phyloP scores from a whole-genome alignment of 1,140 invertebrate species.

The Gonioctena quinquepunctata region DNA sequence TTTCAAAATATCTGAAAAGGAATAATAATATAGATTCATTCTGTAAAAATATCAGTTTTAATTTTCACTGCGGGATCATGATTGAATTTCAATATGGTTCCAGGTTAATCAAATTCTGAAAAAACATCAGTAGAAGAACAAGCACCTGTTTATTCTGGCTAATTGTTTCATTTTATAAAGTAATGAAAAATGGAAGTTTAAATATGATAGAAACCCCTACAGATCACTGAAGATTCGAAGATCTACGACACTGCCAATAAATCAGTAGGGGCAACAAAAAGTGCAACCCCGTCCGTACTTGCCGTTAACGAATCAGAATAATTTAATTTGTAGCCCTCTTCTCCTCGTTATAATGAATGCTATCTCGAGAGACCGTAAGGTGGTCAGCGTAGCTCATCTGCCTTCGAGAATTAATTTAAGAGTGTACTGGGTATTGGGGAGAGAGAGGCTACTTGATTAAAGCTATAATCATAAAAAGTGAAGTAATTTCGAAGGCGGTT shows the following conservation, averaged over 20 bases:
- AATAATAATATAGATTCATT: too few species aligned
- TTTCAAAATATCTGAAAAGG: too few species aligned
- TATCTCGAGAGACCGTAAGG: conserved; percentile 10
- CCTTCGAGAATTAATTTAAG: conserved; percentile 24
- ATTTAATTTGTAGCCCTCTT: conserved; percentile 28
- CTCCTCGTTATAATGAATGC: conserved; percentile 25
- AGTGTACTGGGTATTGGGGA: background rate
- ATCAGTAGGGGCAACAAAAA: background rate
- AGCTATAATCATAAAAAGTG: background rate
- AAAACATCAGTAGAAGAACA: too few species aligned
- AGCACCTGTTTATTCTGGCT: too few species aligned
- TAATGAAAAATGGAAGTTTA: too few species aligned
- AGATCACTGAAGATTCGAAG: too few species aligned
- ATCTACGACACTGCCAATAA: background rate
- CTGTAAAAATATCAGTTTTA: too few species aligned
- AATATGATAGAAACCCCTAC: too few species aligned
- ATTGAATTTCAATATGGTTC: too few species aligned
- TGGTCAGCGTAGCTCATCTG: conserved; percentile 21
- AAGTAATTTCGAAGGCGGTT: background rate
- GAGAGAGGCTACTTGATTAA: conserved; percentile 3
- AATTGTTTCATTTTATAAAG: too few species aligned
- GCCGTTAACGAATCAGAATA: conserved; percentile 28
- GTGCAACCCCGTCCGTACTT: background rate
- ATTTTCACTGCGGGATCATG: too few species aligned
- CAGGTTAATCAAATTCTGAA: too few species aligned